Evolutionary conservation across 1,140 invertebrate species (phyloP).

Genomic region (Popillia japonica): DNA sequence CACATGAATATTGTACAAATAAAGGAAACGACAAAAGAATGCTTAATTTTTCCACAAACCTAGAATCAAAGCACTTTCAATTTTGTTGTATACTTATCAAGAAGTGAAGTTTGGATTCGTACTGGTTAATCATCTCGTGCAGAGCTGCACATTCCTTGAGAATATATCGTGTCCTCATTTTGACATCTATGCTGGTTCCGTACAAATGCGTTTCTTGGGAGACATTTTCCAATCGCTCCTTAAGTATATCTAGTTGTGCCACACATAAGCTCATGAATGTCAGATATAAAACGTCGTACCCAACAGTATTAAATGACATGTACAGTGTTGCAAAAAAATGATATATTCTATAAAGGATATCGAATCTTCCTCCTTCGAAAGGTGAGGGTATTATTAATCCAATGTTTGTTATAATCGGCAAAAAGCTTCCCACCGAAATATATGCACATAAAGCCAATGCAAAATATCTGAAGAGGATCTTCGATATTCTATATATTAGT

Average conservation of each 20-base stretch:
- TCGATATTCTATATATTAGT: background rate
- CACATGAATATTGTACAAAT: constrained; percentile 11
- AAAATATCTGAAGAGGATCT: background rate
- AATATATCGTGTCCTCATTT: background rate
- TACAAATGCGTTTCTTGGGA: background rate
- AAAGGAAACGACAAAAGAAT: background rate
- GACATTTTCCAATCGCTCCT: background rate
- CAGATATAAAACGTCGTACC: background rate
- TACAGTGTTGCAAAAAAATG: background rate
- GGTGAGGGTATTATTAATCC: background rate
- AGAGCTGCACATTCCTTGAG: constrained; percentile 7
- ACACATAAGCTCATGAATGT: background rate
- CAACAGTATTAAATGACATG: constrained; percentile 9
- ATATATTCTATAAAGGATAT: background rate
- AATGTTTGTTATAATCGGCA: background rate
- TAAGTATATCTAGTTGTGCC: background rate
- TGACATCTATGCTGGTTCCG: background rate
- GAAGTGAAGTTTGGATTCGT: background rate
- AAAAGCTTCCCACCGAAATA: background rate
- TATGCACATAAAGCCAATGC: background rate
- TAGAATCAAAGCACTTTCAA: background rate
- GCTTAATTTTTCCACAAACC: background rate
- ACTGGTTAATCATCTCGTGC: background rate
- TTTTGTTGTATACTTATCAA: too few relatives aligned
- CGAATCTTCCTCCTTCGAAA: background rate